A percentile compares a stretch with the other conserved stretches of the same genome.
These are phyloP conservation scores for Saguinus midas DNA, from an alignment of 2,113 vertebrate genomes.

Conservation along the genomic window DNA sequence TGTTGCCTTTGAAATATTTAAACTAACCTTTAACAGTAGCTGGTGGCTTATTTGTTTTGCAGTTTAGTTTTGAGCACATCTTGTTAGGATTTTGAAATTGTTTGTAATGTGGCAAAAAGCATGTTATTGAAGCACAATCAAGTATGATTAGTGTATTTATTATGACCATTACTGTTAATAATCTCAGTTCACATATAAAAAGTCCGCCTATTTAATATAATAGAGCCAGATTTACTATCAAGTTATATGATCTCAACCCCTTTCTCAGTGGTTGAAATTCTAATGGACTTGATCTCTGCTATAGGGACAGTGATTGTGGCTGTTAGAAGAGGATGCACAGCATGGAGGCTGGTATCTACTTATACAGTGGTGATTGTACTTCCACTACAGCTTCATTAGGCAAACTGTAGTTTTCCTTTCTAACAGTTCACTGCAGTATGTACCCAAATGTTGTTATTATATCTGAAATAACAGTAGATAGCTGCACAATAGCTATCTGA, in stretches of 20 bases:
- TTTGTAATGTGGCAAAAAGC: background rate
- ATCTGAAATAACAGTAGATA: background rate
- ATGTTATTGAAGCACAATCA: conserved; percentile 21
- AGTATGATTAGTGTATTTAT: conserved; percentile 38
- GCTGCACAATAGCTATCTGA: background rate
- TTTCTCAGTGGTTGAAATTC: background rate
- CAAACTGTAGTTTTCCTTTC: background rate
- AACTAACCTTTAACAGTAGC: conserved; percentile 36
- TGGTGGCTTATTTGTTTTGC: conserved; percentile 66
- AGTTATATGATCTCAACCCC: fast-evolving
- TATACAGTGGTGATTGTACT: fast-evolving
- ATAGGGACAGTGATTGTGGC: background rate
- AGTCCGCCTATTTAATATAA: background rate
- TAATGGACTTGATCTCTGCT: background rate
- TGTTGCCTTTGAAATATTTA: conserved; percentile 69
- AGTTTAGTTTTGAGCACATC: conserved; percentile 9
- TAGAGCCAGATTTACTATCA: background rate
- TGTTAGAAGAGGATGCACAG: background rate
- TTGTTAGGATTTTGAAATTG: conserved; percentile 22
- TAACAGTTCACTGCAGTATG: background rate
- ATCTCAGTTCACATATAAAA: background rate
- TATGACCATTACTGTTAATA: conserved; percentile 33
- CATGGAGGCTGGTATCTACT: background rate
- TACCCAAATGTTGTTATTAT: background rate
- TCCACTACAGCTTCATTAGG: background rate